Evolutionary conservation across 2,888 invertebrate species (phyloP).

Genomic region (Hoplodrina blanda): DNA sequence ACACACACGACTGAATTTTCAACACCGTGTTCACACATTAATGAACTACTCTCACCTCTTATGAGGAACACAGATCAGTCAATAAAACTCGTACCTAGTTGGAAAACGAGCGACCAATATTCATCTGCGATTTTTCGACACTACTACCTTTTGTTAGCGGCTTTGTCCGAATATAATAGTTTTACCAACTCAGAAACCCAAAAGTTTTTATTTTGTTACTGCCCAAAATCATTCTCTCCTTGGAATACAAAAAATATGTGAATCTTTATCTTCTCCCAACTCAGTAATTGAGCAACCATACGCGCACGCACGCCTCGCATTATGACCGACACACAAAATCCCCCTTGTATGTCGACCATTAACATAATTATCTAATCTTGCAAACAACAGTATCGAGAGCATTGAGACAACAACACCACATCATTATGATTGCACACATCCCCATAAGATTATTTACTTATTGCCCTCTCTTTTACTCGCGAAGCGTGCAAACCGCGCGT

Average conservation of each 20-base stretch:
- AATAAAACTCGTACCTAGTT: constrained; percentile 5
- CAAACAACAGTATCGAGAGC: neutral
- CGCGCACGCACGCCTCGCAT: neutral
- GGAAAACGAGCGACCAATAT: constrained; percentile 21
- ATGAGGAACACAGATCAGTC: constrained; percentile 4
- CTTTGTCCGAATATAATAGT: too few relatives aligned
- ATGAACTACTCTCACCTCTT: neutral
- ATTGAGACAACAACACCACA: neutral
- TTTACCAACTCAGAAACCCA: neutral
- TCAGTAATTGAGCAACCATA: neutral
- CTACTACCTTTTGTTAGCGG: too few relatives aligned
- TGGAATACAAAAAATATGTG: neutral
- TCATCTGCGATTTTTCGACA: neutral
- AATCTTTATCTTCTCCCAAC: neutral
- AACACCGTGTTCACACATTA: constrained; percentile 22
- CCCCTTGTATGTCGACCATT: neutral
- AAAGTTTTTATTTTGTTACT: neutral
- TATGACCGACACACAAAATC: neutral
- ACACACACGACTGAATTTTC: neutral
- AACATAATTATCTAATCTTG: neutral
- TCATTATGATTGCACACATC: neutral
- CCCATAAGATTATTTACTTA: neutral
- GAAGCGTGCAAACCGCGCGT: constrained; percentile 3
- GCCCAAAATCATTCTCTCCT: neutral
- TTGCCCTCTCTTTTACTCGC: constrained; percentile 1